A percentile compares a stretch with the other conserved stretches of the same genome.
These are phyloP conservation scores for Micrasema minimum DNA, from an alignment of 1,140 invertebrate genomes.

Conservation along the genomic window DNA sequence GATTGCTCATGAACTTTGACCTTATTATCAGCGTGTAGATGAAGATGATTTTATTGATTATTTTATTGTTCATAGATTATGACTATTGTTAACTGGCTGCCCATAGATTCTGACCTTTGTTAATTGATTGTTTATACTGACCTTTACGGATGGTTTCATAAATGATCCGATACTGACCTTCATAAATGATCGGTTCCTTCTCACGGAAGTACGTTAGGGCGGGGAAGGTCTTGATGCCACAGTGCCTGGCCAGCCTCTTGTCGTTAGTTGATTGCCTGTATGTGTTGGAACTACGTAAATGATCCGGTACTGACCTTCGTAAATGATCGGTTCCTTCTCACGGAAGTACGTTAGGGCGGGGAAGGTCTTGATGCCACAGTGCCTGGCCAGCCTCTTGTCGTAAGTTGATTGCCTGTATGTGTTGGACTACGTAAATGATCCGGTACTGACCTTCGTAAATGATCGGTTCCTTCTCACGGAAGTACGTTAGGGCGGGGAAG, in stretches of 20 bases:
- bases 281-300: too few relatives aligned
- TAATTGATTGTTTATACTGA: too few relatives aligned
- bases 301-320: constrained; percentile 84
- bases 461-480: constrained; percentile 91
- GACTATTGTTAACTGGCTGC: too few relatives aligned
- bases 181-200: constrained; percentile 92
- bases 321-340: constrained; percentile 92
- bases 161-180: constrained; percentile 81
- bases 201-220: constrained; percentile 94
- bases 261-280: constrained; percentile 68
- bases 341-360: constrained; percentile 94
- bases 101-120: too few relatives aligned
- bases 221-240: constrained; percentile 93
- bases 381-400: constrained; percentile 93
- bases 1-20: too few relatives aligned
- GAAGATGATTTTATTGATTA: too few relatives aligned
- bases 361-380: constrained; percentile 93
- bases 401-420: constrained; percentile 55
- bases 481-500: constrained; percentile 94
- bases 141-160: too few relatives aligned
- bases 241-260: constrained; percentile 93
- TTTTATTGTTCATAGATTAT: too few relatives aligned
- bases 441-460: constrained; percentile 60
- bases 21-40: too few relatives aligned
- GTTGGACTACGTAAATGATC: too few relatives aligned